Evolutionary conservation across 2,888 invertebrate genomes (phyloP), one percentile per base, ranked within the genome.

Genomic region (Pristionchus arcanus): DNA sequence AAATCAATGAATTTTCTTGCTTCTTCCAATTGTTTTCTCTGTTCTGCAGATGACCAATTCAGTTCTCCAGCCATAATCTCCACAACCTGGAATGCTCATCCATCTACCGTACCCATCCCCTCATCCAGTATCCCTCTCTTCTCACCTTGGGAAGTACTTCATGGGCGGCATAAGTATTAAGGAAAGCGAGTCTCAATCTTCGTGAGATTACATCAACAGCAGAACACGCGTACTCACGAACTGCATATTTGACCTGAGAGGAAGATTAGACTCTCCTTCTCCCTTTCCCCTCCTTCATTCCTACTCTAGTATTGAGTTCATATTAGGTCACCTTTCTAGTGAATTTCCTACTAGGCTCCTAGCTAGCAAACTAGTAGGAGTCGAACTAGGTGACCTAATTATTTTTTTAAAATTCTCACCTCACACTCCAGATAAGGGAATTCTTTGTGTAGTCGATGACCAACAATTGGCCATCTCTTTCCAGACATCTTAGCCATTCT

Each of bases 371-470:
- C n/a, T n/a, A n/a, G n/a, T n/a, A n/a, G n/a, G n/a, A n/a, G n/a
- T n/a, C n/a, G n/a, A n/a, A n/a, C n/a, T n/a, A n/a, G n/a, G n/a
- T n/a, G n/a, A n/a, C n/a, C n/a, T n/a, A n/a, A n/a, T n/a, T n/a
- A n/a, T n/a, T n/a, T n/a, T n/a, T n/a, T n/a, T n/a, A n/a, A n/a
- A n/a, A n/a, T n/a, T 21, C 34, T 55, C 93, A 97, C 97, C 96
- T 99, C 99, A 25, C 99, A 99, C 95, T 99, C 99, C 94, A 99
- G 98, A 95, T 99, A 99, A 0, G 99, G 99, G 96, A 98, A 99
- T 96, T 99, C 99, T 0, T 98, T 98, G 96, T 99, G 99, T 90
- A 99, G 96, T 95, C 98, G 97, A 95, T 97, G 97, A 92, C 99
- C 99, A 92, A 99, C 98, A 91, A 99, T 98, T 0, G 99, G 99